These are phyloP conservation scores for Mystacornis crossleyi DNA, from an alignment of 2,113 vertebrate genomes.

Conservation along the genomic window DNA sequence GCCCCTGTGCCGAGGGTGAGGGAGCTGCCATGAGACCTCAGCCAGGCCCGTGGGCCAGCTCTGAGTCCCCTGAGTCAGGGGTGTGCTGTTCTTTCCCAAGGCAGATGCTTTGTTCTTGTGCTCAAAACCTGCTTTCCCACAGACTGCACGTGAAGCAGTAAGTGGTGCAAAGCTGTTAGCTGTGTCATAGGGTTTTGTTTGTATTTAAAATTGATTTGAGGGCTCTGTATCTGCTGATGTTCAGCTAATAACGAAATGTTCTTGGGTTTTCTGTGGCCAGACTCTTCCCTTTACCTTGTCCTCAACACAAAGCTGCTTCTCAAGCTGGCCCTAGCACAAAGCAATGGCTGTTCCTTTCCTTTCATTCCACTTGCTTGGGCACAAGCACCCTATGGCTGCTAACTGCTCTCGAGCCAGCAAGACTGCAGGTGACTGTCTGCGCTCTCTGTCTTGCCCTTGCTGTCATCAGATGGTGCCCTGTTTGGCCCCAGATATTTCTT, in stretches of 20 bases:
- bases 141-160: rapidly evolving
- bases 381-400: rapidly evolving
- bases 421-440: neutral
- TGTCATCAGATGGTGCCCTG: rapidly evolving
- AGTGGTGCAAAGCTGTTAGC: neutral
- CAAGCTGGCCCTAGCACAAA: neutral
- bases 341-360: neutral
- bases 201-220: neutral
- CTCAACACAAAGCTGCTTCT: neutral
- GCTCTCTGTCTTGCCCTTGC: neutral
- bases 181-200: neutral
- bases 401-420: rapidly evolving
- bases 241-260: neutral
- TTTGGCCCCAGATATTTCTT: neutral
- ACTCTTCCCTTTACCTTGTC: neutral
- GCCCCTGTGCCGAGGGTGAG: neutral
- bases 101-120: rapidly evolving
- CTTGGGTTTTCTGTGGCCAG: neutral
- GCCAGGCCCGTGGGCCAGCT: rapidly evolving
- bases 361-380: rapidly evolving
- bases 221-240: neutral
- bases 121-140: neutral
- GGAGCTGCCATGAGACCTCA: neutral
- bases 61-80: rapidly evolving
- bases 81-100: neutral